Base-by-base conservation (phyloP, 2,888 invertebrate species). In the Microdon myrmicae region DNA sequence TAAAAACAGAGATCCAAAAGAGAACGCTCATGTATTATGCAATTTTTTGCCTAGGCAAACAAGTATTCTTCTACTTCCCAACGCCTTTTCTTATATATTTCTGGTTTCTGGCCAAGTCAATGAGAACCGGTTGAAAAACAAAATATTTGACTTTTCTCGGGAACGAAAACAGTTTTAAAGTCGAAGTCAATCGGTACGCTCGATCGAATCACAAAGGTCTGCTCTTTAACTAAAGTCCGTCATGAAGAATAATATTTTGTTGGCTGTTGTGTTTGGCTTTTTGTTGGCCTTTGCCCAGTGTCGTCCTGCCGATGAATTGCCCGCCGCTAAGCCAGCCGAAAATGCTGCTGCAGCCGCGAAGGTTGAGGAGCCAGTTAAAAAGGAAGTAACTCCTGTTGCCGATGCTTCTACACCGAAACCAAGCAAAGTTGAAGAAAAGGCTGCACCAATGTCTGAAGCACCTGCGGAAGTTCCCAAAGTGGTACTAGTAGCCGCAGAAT, bases 21-120 rank as follows among this genome's bases (percentile, higher is more conserved):
- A 64, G 64, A 64, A 64, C 58, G 64, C 64, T 64, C 64, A 64
- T 64, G 64, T 64, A 58, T 64, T 64, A 64, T 64, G 64, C 64
- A 64, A 64, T 64, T 64, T 64, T 58, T 58, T 53, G 64, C 64
- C 64, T 64, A 64, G 64, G 58, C 64, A 64, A 64, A 64, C 64
- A 64, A 64, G 64, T 64, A 64, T 58, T 61, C 64, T 64, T 64
- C 64, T 58, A 64, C 64, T 64, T 64, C 64, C 64, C 64, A 58
- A 43, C 58, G 58, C 58, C 32, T 23, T 32, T 51, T 58, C 51
- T 64, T 58, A 64, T 64, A 64, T 64, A 58, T 64, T 64, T 64
- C 64, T 64, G 64, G 64, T 64, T 64, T 58, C 44, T 51, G 64
- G 58, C 25, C 64, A 64, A 64, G 64, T 51, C 51, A 64, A 64